A percentile compares a stretch with the other conserved stretches of the same genome.
Evolutionary conservation across 2,888 invertebrate genomes (phyloP).

Genomic region (Pasiphila rectangulata): DNA sequence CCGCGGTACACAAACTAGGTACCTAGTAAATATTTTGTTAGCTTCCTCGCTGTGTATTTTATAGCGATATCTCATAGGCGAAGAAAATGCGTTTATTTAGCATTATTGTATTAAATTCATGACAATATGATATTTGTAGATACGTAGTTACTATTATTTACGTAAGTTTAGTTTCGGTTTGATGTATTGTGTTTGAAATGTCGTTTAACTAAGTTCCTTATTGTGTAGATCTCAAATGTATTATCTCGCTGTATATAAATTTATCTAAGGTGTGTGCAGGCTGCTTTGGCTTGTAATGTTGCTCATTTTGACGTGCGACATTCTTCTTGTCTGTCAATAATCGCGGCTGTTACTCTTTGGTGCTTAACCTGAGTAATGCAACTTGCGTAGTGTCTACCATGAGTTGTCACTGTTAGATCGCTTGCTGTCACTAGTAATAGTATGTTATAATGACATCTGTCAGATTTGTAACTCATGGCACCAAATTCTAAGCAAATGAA

Average conservation of each 20-base stretch:
- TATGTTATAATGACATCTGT: no score
- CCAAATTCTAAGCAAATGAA: no score
- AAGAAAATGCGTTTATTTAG: slow-evolving; percentile 31
- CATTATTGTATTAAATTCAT: slow-evolving; percentile 57
- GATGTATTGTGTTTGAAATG: slow-evolving; percentile 44
- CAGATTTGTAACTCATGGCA: no score
- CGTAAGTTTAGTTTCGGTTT: slow-evolving; percentile 38
- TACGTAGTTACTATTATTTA: slow-evolving; percentile 40
- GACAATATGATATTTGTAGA: slow-evolving; percentile 65
- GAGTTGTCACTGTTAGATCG: no score
- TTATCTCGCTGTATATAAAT: slow-evolving; percentile 52
- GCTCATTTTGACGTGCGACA: no score
- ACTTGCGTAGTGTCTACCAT: no score
- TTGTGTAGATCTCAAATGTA: slow-evolving; percentile 66
- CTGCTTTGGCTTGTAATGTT: slow-evolving; percentile 13
- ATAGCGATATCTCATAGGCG: not conserved
- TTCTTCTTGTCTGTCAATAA: no score
- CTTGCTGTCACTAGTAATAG: no score
- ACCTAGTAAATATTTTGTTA: not conserved
- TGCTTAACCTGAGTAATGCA: no score
- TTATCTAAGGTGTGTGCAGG: slow-evolving; percentile 29
- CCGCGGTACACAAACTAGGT: slow-evolving; percentile 3
- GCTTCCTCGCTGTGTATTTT: not conserved
- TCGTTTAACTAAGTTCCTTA: slow-evolving; percentile 61
- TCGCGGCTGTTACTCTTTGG: no score